Evolutionary conservation across 2,797 vertebrate species (phyloP), one percentile per base, ranked within the genome.

Genomic region (Dendrocincla fuliginosa): DNA sequence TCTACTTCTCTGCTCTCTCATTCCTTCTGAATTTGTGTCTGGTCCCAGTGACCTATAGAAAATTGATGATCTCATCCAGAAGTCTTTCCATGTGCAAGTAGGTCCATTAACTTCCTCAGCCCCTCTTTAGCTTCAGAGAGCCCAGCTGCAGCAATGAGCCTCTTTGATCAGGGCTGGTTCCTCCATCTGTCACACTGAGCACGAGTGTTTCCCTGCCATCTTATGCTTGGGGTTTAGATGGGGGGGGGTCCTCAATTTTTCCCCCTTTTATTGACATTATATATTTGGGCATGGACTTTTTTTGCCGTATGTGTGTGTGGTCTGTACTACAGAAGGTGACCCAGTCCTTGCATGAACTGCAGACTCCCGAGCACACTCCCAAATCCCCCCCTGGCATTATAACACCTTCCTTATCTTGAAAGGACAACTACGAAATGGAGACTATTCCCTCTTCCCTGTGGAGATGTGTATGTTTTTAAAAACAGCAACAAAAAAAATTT

Each of bases 21-120:
- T 95, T 95, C 68, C 81, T 87, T 76, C 87, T 93, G 92, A 96
- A 92, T 87, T 83, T 85, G 75, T 68, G 95, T 65, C 93, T 94
- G 79, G 87, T 85, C 69, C 55, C 69, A 71, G 84, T 87, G 90
- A 97, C 96, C 96, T 93, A 56, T 27, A 67, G 85, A 93, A 94
- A 96, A 96, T 87, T 89, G 83, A 89, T 90, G 80, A 87, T 78
- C 76, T 94, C 85, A 85, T 94, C 70, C 95, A 90, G 69, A 55
- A 92, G 78, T 33, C 89, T 76, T 90, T 59, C 52, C 49, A 47
- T 56, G 55, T 86, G 56, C 0, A 14, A 91, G 77, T 37, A 83
- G 86, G 37, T 70, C 95, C 91, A 84, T 93, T 95, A 94, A 91
- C 74, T 95, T 87, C 56, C 59, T 67, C 57, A 94, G 87, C 87